Evolutionary conservation across 2,888 invertebrate species (phyloP), one percentile per base, ranked within the genome.

Genomic region (Petrolisthes cinctipes): DNA sequence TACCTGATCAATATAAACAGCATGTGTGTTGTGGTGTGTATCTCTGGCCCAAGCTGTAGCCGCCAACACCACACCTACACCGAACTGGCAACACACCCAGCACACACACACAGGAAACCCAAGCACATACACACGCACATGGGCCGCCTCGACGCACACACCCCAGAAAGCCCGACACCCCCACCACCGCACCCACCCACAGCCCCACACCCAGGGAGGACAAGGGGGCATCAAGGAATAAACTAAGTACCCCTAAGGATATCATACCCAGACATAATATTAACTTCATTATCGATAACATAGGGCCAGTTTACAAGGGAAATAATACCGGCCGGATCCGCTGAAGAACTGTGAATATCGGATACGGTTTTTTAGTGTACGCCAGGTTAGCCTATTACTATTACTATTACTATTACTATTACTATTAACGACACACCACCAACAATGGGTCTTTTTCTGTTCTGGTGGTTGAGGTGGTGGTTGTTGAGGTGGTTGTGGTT

Each of bases 1-100:
- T n/a, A 89, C 89, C 89, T 86, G 56, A 9, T 89, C 89, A 1
- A 86, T 80, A 75, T 83, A 86, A 51, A 89, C 83, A 5, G 86
- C 86, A 0, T 78, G 79, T 5, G 86, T 86, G 23, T 66, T 76
- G 17, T 83, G 79, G 78, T 89, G 51, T 17, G 56, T 56, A 79
- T 90, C 90, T 17, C 86, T 75, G 4, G 90, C 90, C 79, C 89
- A 86, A 6, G 90, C 89, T 7, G 90, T 89, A 17, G 89, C 89
- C 61, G 90, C 88, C 54, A 90, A 73, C 54, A 90, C 81, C 61
- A 90, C 82, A 56, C 86, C 75, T 4, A 90, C 82, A 9, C 86
- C 90, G 90, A 90, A 17, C 86, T 84, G 14, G 85, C 89, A 75
- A 90, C 57, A 11, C 86, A 84, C 66, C 86, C 79, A 17, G 84